Evolutionary conservation across 2,797 vertebrate species (phyloP).

Genomic region (Sebastes paucispinis): DNA sequence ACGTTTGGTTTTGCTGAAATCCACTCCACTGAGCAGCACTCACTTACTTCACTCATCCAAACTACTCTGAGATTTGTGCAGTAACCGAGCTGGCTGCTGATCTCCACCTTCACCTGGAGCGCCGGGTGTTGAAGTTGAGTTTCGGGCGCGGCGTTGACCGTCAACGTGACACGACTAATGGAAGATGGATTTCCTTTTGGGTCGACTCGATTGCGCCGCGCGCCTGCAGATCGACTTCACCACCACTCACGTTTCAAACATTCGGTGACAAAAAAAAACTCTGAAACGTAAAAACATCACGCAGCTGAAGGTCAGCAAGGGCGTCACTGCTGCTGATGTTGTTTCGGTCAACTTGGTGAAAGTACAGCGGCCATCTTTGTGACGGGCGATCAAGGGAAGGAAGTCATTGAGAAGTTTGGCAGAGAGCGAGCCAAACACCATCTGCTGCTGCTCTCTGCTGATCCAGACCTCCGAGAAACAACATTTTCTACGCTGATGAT

Average conservation of each 20-base stretch:
- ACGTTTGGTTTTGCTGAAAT: too few relatives aligned
- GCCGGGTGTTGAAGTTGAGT: not conserved
- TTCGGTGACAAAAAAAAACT: not conserved
- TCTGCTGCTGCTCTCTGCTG: constrained; percentile 28
- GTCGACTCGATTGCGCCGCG: not conserved
- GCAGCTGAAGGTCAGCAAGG: constrained; percentile 13
- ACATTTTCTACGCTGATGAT: constrained; percentile 19
- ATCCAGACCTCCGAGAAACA: constrained; percentile 7
- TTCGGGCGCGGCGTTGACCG: not conserved
- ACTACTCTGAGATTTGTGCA: not conserved
- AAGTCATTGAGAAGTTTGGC: constrained; percentile 15
- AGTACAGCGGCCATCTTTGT: not conserved
- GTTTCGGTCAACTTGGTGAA: not conserved
- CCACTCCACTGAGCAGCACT: too few relatives aligned
- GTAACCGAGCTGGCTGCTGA: not conserved
- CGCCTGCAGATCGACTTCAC: constrained; percentile 1
- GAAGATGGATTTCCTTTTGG: constrained; percentile 58
- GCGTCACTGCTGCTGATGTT: not conserved
- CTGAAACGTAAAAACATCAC: not conserved
- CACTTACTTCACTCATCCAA: not conserved
- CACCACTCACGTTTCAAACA: constrained; percentile 24
- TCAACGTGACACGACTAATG: constrained; percentile 32
- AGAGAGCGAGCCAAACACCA: constrained; percentile 25
- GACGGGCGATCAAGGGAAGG: constrained; percentile 1
- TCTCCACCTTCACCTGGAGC: not conserved